These are phyloP conservation scores for Perodicticus potto DNA, from an alignment of 2,797 vertebrate species.

Conservation along the genomic window DNA sequence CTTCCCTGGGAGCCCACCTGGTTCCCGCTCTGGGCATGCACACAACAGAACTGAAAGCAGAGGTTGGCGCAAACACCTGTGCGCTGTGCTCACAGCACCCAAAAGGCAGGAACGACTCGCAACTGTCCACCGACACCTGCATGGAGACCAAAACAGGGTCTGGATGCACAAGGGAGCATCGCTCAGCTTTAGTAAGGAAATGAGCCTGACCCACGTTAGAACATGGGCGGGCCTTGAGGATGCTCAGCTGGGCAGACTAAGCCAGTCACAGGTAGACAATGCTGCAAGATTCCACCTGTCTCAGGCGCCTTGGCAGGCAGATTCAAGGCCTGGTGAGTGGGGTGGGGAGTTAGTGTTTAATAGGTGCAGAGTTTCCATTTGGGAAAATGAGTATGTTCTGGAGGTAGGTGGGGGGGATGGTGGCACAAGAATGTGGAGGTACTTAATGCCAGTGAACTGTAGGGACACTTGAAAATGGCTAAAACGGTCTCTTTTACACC, in stretches of 20 bases:
- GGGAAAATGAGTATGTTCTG: background rate
- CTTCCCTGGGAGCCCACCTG: background rate
- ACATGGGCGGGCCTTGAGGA: background rate
- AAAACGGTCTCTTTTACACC: background rate
- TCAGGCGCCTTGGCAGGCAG: background rate
- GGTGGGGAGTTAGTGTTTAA: background rate
- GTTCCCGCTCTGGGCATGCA: background rate
- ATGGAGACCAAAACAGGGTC: background rate
- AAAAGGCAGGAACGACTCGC: background rate
- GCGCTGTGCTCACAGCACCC: rapidly evolving
- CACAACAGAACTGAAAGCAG: background rate
- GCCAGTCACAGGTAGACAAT: background rate
- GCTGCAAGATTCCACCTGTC: background rate
- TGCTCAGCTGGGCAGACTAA: background rate
- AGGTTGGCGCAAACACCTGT: background rate
- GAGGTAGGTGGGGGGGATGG: background rate
- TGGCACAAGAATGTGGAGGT: background rate
- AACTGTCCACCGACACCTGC: rapidly evolving
- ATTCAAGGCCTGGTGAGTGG: background rate
- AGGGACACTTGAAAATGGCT: background rate
- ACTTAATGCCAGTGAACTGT: too few relatives aligned
- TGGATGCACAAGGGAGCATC: rapidly evolving
- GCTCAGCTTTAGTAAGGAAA: background rate
- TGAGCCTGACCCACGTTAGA: rapidly evolving
- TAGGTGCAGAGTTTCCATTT: background rate